Percentiles rank a stretch among this genome's conserved stretches.
phyloP scores from a whole-genome alignment of 1,140 invertebrate genomes.

The Drosophila santomea region DNA sequence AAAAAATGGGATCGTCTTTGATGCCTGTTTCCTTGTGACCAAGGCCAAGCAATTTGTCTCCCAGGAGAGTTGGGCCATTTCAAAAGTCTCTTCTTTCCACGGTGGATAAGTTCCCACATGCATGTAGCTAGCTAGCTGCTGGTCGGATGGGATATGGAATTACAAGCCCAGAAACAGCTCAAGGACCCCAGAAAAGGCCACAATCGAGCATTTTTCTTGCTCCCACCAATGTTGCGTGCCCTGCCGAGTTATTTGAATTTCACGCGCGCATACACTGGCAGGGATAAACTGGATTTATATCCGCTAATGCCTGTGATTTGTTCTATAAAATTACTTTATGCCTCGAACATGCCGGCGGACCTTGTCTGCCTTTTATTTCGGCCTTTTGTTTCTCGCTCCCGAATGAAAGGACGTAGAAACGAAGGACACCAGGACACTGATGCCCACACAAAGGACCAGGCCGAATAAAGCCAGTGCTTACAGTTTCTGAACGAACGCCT shows the following conservation, averaged over 20 bases:
- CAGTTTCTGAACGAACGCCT: slow-evolving; percentile 55
- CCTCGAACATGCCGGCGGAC: slow-evolving; percentile 63
- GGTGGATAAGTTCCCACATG: slow-evolving; percentile 4
- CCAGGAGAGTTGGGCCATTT: slow-evolving; percentile 4
- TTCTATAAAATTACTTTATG: slow-evolving; percentile 84
- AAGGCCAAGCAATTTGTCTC: slow-evolving; percentile 26
- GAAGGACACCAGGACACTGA: not conserved
- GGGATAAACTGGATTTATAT: slow-evolving; percentile 81
- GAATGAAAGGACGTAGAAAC: slow-evolving; percentile 5
- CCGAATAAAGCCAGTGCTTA: slow-evolving; percentile 48
- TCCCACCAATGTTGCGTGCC: slow-evolving; percentile 49
- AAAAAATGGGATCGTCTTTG: slow-evolving; percentile 2
- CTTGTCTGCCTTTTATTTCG: slow-evolving; percentile 28
- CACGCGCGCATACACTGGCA: slow-evolving; percentile 79
- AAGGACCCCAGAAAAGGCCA: slow-evolving; percentile 44
- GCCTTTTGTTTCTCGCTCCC: slow-evolving; percentile 34
- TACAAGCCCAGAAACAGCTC: slow-evolving; percentile 47
- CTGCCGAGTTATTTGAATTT: slow-evolving; percentile 72
- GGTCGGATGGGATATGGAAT: slow-evolving; percentile 27
- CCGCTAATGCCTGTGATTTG: slow-evolving; percentile 82
- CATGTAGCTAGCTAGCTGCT: slow-evolving; percentile 1
- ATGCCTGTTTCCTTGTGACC: not conserved
- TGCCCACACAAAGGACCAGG: not conserved
- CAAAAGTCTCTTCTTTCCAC: slow-evolving; percentile 24
- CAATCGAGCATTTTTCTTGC: slow-evolving; percentile 67